phyloP scores from a whole-genome alignment of 2,797 vertebrate genomes.

The Sebastolobus alascanus region DNA sequence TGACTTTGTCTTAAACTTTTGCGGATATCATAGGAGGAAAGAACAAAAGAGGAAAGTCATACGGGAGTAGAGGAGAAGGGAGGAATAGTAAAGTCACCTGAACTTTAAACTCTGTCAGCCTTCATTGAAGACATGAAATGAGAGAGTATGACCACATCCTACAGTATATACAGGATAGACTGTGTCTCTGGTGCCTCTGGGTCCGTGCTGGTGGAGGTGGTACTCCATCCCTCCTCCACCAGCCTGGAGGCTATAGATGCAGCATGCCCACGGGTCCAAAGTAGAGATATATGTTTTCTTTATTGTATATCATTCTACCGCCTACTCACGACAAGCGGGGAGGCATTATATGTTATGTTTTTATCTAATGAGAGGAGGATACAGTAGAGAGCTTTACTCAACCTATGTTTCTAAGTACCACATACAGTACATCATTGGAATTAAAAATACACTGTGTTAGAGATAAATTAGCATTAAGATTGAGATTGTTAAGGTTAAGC shows the following conservation, averaged over 20 bases:
- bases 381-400: conserved; percentile 25
- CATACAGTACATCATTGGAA: not conserved
- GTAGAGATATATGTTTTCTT: conserved; percentile 13
- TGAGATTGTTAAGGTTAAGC: too few species aligned
- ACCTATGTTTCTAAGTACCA: conserved; percentile 6
- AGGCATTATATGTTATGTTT: conserved; percentile 30
- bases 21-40: conserved; percentile 26
- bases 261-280: conserved; percentile 17
- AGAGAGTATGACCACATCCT: conserved; percentile 5
- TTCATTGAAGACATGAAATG: not conserved
- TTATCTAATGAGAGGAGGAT: conserved; percentile 39
- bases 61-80: conserved; percentile 8
- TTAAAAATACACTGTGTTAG: not conserved
- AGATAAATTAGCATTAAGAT: not conserved
- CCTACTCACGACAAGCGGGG: conserved; percentile 37
- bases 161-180: not conserved
- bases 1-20: conserved; percentile 71
- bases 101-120: conserved; percentile 22
- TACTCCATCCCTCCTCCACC: conserved; percentile 24
- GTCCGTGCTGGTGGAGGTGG: conserved; percentile 24
- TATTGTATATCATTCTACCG: conserved; percentile 16
- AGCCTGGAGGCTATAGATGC: conserved; percentile 23
- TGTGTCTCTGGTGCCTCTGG: not conserved
- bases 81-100: conserved; percentile 23
- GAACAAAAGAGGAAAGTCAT: conserved; percentile 39